These are phyloP conservation scores for Coluber constrictor DNA, from an alignment of 2,797 vertebrate genomes.

Conservation along the genomic window DNA sequence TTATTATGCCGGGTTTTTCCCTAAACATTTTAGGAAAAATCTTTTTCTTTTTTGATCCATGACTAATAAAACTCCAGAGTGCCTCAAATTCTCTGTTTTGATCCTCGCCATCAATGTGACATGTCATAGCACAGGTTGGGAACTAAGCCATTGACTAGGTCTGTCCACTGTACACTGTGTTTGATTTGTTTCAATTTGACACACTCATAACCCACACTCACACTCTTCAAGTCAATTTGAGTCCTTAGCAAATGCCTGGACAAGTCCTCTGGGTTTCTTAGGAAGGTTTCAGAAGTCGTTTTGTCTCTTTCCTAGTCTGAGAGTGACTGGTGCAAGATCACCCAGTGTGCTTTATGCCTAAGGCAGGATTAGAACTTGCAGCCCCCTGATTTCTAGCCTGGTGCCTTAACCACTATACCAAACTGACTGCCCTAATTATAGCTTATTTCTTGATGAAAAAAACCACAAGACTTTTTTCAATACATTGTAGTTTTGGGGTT, in stretches of 20 bases:
- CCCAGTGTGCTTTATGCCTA: background rate
- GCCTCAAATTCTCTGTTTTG: background rate
- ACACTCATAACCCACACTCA: no score
- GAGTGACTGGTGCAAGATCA: background rate
- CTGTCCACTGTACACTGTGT: background rate
- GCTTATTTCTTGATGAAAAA: background rate
- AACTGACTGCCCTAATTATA: background rate
- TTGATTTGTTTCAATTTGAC: background rate
- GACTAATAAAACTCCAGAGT: background rate
- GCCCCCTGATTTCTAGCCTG: background rate
- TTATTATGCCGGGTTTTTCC: background rate
- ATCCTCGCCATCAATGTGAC: background rate
- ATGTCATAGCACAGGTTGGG: background rate
- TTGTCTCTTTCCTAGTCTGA: background rate
- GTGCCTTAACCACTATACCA: background rate
- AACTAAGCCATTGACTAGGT: background rate
- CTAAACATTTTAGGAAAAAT: background rate
- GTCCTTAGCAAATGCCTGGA: background rate
- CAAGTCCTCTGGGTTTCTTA: background rate
- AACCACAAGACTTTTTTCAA: background rate
- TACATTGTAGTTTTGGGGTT: background rate
- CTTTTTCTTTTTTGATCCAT: background rate
- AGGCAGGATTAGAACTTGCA: background rate
- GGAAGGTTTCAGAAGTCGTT: background rate
- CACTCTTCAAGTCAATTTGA: background rate